Conservation (phyloP, 2,888 invertebrate genomes). For the Diadegma fenestrale region DNA sequence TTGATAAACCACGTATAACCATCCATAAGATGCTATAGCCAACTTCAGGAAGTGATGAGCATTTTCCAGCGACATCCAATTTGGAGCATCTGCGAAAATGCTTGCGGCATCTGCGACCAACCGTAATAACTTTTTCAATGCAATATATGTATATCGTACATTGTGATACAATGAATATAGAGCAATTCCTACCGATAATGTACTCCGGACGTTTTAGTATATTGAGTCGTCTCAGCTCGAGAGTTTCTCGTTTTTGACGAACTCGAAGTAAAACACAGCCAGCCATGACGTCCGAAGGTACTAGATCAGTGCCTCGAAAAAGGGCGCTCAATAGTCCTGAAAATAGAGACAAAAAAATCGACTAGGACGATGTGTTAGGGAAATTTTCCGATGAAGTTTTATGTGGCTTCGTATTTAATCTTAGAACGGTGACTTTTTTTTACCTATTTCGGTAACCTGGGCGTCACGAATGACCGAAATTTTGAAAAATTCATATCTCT, state of each 20-base stretch:
- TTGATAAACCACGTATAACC: conserved; percentile 93
- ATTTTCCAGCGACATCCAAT: conserved; percentile 93
- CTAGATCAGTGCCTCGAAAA: conserved; percentile 94
- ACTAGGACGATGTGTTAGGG: neutral
- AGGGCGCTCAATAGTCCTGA: conserved; percentile 90
- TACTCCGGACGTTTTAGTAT: conserved; percentile 89
- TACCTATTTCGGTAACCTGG: too few species aligned
- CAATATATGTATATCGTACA: neutral
- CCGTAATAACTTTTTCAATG: neutral
- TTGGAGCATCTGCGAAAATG: conserved; percentile 89
- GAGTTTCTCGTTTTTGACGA: conserved; percentile 90
- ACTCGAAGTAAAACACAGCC: conserved; percentile 94
- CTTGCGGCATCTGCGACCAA: conserved; percentile 78
- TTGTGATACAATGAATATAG: neutral
- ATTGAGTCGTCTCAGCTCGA: conserved; percentile 89
- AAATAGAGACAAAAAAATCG: conserved; percentile 29
- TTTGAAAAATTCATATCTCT: too few species aligned
- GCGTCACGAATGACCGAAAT: too few species aligned
- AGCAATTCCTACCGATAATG: conserved; percentile 86
- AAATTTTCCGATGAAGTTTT: neutral
- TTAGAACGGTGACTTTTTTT: too few species aligned
- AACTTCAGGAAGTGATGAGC: conserved; percentile 92
- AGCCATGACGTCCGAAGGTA: conserved; percentile 95
- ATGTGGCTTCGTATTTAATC: neutral
- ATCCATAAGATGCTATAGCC: conserved; percentile 94